A percentile compares a stretch with the other conserved stretches of the same genome.
These are phyloP conservation scores for Crioceris asparagi DNA, from an alignment of 2,888 invertebrate species.

Conservation along the genomic window DNA sequence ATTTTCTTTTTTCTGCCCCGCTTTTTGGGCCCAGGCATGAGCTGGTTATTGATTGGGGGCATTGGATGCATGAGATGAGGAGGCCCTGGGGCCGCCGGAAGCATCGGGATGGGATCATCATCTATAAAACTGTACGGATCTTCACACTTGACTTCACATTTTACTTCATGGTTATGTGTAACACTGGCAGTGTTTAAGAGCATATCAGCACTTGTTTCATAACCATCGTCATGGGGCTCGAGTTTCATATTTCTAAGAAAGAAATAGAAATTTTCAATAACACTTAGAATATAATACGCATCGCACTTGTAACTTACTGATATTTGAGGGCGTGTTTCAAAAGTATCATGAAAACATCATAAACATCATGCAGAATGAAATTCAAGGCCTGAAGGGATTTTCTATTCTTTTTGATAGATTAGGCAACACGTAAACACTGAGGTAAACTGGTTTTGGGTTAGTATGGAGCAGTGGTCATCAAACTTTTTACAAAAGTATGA, in stretches of 20 bases:
- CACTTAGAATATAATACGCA: no score
- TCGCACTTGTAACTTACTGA: slow-evolving; percentile 19
- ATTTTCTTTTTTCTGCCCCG: slow-evolving; percentile 80
- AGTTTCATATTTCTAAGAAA: slow-evolving; percentile 37
- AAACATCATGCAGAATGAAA: slow-evolving; percentile 14
- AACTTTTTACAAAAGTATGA: no score
- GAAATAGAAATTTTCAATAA: no score
- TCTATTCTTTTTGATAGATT: slow-evolving; percentile 21
- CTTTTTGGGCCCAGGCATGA: slow-evolving; percentile 59
- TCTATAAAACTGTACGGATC: slow-evolving; percentile 83
- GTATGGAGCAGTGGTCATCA: slow-evolving; percentile 19
- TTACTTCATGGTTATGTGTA: slow-evolving; percentile 35
- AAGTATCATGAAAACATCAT: slow-evolving; percentile 20
- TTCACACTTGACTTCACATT: slow-evolving; percentile 42
- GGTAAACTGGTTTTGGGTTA: slow-evolving; percentile 25
- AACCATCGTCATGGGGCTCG: slow-evolving; percentile 80
- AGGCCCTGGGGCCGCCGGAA: slow-evolving; percentile 30
- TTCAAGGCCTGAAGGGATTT: slow-evolving; percentile 27
- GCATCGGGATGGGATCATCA: slow-evolving; percentile 52
- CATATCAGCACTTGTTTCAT: slow-evolving; percentile 69
- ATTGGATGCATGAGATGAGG: slow-evolving; percentile 33
- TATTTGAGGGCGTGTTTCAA: slow-evolving; percentile 22
- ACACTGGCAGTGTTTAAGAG: slow-evolving; percentile 38
- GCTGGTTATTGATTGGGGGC: slow-evolving; percentile 35
- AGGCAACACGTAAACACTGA: slow-evolving; percentile 26